Conservation (phyloP, 2,888 invertebrate genomes). For the Drosophila histrio region DNA sequence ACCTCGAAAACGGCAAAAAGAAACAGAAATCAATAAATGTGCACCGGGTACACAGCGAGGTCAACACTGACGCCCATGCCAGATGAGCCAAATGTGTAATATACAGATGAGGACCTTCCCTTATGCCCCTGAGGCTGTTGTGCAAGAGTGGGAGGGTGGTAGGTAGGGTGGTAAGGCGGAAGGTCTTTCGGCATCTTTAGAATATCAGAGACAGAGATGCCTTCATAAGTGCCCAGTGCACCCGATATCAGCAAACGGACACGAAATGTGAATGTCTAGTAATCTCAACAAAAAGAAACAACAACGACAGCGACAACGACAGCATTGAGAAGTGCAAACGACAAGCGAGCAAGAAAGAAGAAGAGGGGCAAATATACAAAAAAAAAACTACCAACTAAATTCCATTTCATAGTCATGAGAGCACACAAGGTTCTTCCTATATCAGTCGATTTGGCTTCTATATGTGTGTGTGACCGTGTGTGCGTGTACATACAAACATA, state of each 20-base stretch:
- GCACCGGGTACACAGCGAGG: constrained; percentile 61
- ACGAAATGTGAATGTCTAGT: constrained; percentile 42
- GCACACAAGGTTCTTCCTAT: constrained; percentile 83
- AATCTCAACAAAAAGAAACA: constrained; percentile 35
- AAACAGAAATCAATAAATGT: constrained; percentile 60
- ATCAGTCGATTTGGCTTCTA: constrained; percentile 63
- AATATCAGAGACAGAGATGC: constrained; percentile 10
- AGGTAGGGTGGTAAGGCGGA: neutral
- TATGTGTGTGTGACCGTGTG: constrained; percentile 8
- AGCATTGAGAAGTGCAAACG: constrained; percentile 52
- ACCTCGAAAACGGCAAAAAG: constrained; percentile 37
- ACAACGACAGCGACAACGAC: constrained; percentile 19
- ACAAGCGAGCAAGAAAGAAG: constrained; percentile 33
- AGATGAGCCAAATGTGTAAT: constrained; percentile 28
- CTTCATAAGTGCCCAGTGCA: constrained; percentile 31
- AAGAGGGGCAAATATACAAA: constrained; percentile 35
- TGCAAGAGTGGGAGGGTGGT: neutral
- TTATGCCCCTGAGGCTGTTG: neutral
- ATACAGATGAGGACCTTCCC: constrained; percentile 10
- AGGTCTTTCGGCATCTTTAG: constrained; percentile 34
- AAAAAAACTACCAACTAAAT: constrained; percentile 70
- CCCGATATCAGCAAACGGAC: constrained; percentile 25
- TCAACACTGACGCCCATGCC: constrained; percentile 66
- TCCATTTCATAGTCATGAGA: constrained; percentile 81
- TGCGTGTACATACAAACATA: constrained; percentile 12